These are phyloP conservation scores for Drosophila tristis DNA, from an alignment of 1,140 invertebrate genomes.

Conservation along the genomic window DNA sequence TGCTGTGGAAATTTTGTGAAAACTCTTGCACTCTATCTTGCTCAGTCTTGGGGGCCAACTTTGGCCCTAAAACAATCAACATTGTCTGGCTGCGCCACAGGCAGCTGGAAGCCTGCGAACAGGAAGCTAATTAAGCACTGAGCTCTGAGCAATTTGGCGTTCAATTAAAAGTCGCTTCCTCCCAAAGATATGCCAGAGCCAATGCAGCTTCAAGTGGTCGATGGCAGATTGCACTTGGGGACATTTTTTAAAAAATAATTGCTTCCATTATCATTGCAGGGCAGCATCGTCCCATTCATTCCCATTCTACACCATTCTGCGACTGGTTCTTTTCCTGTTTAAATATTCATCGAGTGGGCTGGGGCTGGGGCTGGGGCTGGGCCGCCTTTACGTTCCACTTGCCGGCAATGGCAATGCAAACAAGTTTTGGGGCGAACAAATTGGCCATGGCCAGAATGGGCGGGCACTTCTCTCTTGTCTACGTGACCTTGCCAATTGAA, in stretches of 20 bases:
- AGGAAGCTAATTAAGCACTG: conserved; percentile 51
- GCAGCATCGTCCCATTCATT: conserved; percentile 29
- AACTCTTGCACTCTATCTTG: conserved; percentile 28
- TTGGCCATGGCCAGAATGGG: conserved; percentile 61
- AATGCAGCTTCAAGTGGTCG: conserved; percentile 55
- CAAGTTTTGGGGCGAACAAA: conserved; percentile 73
- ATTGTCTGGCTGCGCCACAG: conserved; percentile 23
- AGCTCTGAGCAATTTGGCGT: conserved; percentile 68
- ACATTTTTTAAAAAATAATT: conserved; percentile 72
- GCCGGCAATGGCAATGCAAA: conserved; percentile 56
- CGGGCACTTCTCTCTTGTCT: conserved; percentile 8
- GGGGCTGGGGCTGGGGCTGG: background rate
- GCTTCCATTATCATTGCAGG: conserved; percentile 69
- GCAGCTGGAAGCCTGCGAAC: conserved; percentile 1
- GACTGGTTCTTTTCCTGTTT: conserved; percentile 48
- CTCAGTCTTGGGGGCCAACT: conserved; percentile 18
- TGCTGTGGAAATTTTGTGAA: conserved; percentile 21
- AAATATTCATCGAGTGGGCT: conserved; percentile 71
- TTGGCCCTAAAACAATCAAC: conserved; percentile 36
- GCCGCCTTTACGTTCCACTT: background rate
- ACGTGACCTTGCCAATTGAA: conserved; percentile 71
- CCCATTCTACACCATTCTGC: background rate
- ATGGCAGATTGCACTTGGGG: conserved; percentile 65
- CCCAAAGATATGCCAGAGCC: conserved; percentile 20
- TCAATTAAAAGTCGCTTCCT: conserved; percentile 68